These are phyloP conservation scores for Achatina immaculata DNA, from an alignment of 1,140 invertebrate species.

Conservation along the genomic window DNA sequence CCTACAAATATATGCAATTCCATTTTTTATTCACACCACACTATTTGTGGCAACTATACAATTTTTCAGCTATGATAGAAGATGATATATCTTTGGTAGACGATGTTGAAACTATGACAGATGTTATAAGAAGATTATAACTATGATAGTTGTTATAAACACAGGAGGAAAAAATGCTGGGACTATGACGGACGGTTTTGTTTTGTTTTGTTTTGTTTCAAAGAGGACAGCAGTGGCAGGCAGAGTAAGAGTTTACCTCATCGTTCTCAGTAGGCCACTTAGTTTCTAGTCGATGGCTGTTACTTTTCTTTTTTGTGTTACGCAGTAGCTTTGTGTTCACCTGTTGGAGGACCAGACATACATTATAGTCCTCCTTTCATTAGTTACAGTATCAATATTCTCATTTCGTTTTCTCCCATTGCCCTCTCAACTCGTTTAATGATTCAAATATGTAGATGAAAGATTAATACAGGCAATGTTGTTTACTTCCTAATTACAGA, in stretches of 20 bases:
- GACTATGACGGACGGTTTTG: too few relatives aligned
- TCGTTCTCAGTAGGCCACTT: not conserved
- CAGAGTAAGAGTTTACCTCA: too few relatives aligned
- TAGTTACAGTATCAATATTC: too few relatives aligned
- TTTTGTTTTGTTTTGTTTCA: too few relatives aligned
- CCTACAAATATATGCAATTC: conserved; percentile 34
- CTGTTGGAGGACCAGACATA: not conserved
- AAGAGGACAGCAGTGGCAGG: too few relatives aligned
- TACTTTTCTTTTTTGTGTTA: not conserved
- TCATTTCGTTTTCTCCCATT: too few relatives aligned
- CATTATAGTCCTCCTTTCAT: too few relatives aligned
- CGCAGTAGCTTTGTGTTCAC: not conserved
- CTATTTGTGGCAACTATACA: conserved; percentile 41
- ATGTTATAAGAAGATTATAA: not conserved
- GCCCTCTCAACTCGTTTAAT: too few relatives aligned
- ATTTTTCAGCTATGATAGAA: not conserved
- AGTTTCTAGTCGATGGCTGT: not conserved
- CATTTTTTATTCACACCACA: conserved; percentile 36
- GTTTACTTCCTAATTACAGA: too few relatives aligned
- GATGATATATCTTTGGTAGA: not conserved
- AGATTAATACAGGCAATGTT: too few relatives aligned
- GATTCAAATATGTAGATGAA: too few relatives aligned
- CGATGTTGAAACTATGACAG: not conserved
- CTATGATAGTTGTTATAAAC: not conserved
- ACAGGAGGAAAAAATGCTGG: too few relatives aligned